A percentile compares a stretch with the other conserved stretches of the same genome.
Evolutionary conservation across 92 coral and sea anemone species (phyloP).

Genomic region (Epizoanthus rinbou): DNA sequence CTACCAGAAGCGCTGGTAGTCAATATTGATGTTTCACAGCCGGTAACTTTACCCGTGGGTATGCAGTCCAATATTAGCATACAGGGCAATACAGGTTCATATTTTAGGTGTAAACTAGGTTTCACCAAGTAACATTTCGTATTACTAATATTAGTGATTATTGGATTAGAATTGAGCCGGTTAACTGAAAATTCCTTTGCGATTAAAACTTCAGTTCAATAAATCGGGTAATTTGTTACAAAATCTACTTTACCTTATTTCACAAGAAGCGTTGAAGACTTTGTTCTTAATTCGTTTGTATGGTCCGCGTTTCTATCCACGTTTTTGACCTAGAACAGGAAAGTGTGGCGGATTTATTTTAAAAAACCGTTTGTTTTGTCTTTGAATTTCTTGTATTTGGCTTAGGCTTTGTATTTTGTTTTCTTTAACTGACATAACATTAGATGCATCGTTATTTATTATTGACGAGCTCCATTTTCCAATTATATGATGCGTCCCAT

Average conservation of each 20-base stretch:
- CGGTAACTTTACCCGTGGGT: background rate
- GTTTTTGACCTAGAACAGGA: background rate
- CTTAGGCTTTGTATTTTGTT: background rate
- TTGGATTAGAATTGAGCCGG: no score
- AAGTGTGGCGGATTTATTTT: background rate
- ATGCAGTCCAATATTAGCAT: background rate
- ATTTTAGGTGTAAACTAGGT: no score
- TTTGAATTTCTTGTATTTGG: background rate
- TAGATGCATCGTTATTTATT: background rate
- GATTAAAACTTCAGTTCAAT: background rate
- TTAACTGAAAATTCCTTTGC: no score
- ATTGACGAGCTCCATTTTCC: background rate
- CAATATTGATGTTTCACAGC: background rate
- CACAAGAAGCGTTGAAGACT: no score
- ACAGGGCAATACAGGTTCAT: background rate
- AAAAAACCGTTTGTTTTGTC: background rate
- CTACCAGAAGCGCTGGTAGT: background rate
- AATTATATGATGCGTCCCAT: no score
- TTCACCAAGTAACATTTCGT: no score
- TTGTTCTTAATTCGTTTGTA: no score
- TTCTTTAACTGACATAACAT: constrained; percentile 8
- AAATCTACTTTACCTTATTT: no score
- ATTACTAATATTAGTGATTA: no score
- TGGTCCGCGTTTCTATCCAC: background rate
- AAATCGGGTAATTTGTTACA: background rate